Conservation (phyloP, 2,797 vertebrate species). For the Micrastur ruficollis region DNA sequence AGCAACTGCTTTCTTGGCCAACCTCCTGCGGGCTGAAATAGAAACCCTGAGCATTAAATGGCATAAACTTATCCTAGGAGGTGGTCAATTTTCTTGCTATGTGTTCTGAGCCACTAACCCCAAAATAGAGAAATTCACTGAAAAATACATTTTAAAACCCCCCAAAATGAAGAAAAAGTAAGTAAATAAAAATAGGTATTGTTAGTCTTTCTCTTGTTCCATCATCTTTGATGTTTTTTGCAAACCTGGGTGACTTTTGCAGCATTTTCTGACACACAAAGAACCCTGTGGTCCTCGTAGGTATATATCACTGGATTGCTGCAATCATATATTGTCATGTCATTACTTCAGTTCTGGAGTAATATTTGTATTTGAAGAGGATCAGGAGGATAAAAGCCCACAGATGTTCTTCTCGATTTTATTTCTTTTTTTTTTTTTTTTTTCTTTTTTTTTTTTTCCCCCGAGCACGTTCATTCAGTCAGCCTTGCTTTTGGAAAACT, state of each 20-base stretch:
- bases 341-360: neutral
- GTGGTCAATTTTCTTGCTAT: neutral
- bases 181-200: neutral
- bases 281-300: neutral
- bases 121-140: neutral
- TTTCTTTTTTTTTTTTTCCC: neutral
- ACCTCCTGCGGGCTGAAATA: neutral
- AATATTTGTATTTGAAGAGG: neutral
- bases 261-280: neutral
- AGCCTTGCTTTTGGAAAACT: neutral
- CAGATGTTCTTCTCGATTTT: neutral
- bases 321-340: neutral
- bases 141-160: neutral
- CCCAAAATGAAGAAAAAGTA: neutral
- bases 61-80: neutral
- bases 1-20: neutral
- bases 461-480: neutral
- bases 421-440: neutral
- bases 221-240: neutral
- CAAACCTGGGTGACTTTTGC: neutral
- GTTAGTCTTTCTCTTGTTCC: neutral
- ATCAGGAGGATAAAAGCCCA: neutral
- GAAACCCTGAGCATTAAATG: neutral
- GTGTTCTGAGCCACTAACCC: neutral
- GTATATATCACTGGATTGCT: neutral